A percentile compares a stretch with the other conserved stretches of the same genome.
Conservation (phyloP, 2,797 vertebrate genomes). For the Sardinella longiceps region DNA sequence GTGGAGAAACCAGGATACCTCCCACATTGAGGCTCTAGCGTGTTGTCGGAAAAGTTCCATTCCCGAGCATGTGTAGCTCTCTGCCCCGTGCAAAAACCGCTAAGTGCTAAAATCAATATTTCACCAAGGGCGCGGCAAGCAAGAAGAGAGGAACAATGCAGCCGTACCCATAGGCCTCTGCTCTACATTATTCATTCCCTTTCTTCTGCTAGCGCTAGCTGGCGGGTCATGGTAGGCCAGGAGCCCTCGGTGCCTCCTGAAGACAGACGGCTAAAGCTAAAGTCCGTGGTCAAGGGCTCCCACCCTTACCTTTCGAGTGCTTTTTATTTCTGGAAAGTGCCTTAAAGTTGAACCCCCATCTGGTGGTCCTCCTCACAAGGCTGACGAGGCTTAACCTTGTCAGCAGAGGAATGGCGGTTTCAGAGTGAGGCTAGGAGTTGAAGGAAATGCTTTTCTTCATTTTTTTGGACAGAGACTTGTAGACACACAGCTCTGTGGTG, state of each 20-base stretch:
- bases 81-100: constrained; percentile 58
- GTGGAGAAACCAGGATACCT: not conserved
- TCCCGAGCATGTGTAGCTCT: not conserved
- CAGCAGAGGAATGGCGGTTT: not conserved
- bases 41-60: constrained; percentile 20
- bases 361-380: not conserved
- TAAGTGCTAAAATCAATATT: constrained; percentile 72
- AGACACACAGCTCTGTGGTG: not conserved
- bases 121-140: constrained; percentile 55
- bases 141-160: constrained; percentile 64
- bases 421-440: not conserved
- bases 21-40: not conserved
- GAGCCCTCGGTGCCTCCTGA: not conserved
- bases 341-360: not conserved
- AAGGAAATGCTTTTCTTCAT: constrained; percentile 3
- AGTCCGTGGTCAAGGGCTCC: not conserved
- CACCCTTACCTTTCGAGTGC: not conserved
- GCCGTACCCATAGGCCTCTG: constrained; percentile 46
- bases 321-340: not conserved
- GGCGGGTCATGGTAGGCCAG: not conserved
- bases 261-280: not conserved
- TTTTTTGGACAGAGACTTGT: not conserved
- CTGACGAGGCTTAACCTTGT: constrained; percentile 10
- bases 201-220: not conserved
- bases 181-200: constrained; percentile 71